phyloP scores from a whole-genome alignment of 23 tunicate species.

The Botrylloides violaceus region DNA sequence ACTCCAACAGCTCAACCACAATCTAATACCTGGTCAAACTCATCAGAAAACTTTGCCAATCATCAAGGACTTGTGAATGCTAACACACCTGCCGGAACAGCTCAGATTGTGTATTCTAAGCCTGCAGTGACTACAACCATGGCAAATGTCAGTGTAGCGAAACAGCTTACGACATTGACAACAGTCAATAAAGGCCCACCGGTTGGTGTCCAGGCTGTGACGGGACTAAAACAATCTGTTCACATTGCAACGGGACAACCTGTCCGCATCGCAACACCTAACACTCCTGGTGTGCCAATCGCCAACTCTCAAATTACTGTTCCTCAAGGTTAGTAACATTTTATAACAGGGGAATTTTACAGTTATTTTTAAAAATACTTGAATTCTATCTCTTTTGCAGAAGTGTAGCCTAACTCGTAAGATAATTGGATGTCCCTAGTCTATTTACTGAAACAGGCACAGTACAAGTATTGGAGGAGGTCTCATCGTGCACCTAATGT shows the following conservation, averaged over 20 bases:
- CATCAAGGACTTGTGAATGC: not conserved
- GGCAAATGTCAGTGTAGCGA: not conserved
- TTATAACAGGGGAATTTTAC: not conserved
- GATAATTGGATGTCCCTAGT: too few relatives aligned
- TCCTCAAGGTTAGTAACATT: slow-evolving; percentile 35
- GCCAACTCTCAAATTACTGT: slow-evolving; percentile 22
- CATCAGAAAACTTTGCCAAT: not conserved
- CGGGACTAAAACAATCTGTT: not conserved
- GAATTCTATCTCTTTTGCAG: not conserved
- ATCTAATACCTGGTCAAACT: slow-evolving; percentile 6
- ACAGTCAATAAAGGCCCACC: slow-evolving; percentile 7
- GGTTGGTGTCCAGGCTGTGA: not conserved
- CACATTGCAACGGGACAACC: not conserved
- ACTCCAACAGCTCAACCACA: slow-evolving; percentile 5
- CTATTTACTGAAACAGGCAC: too few relatives aligned
- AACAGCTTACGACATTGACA: slow-evolving; percentile 15
- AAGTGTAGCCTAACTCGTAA: too few relatives aligned
- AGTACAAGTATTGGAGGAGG: too few relatives aligned
- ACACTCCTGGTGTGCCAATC: slow-evolving; percentile 4
- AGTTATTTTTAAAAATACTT: not conserved
- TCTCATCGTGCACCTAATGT: too few relatives aligned
- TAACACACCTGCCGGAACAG: not conserved
- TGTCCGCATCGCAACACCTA: not conserved
- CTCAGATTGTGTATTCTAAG: not conserved
- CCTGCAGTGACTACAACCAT: not conserved